These are phyloP conservation scores for Callopanchax toddi DNA, from an alignment of 2,113 vertebrate genomes.

Conservation along the genomic window DNA sequence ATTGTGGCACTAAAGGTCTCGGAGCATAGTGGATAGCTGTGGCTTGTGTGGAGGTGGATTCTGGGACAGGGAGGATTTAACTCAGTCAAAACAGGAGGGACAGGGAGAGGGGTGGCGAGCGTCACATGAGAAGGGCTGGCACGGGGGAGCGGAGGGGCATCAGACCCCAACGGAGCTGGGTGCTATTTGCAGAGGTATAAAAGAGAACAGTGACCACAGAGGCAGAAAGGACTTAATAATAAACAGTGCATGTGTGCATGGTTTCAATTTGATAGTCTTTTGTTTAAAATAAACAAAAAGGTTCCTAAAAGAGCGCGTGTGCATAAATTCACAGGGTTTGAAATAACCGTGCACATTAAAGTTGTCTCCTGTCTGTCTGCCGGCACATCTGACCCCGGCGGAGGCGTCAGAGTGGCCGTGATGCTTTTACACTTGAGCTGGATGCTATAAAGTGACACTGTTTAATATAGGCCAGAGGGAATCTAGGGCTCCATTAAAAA, in stretches of 20 bases:
- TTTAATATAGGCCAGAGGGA: constrained; percentile 70
- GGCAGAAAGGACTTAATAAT: constrained; percentile 52
- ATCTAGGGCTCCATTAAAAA: constrained; percentile 63
- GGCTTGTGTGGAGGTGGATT: constrained; percentile 29
- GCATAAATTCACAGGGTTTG: constrained; percentile 27
- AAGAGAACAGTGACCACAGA: constrained; percentile 50
- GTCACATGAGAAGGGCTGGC: constrained; percentile 46
- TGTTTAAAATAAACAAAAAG: constrained; percentile 1
- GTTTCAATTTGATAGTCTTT: constrained; percentile 51
- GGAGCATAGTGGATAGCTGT: constrained; percentile 26
- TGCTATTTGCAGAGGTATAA: constrained; percentile 67
- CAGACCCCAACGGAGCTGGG: constrained; percentile 19
- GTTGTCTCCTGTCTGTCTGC: constrained; percentile 67
- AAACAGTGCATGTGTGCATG: constrained; percentile 35
- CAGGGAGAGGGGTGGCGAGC: constrained; percentile 41
- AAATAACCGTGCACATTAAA: constrained; percentile 59
- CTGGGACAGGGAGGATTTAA: constrained; percentile 53
- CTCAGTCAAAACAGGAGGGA: constrained; percentile 63
- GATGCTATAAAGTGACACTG: constrained; percentile 70
- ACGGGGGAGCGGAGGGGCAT: constrained; percentile 33
- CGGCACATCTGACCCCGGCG: constrained; percentile 62
- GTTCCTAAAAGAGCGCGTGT: constrained; percentile 22
- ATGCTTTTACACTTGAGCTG: constrained; percentile 72
- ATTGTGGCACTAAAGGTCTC: constrained; percentile 25
- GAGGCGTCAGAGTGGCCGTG: constrained; percentile 64